phyloP scores from a whole-genome alignment of 2,113 vertebrate species.

The Ascaphus truei region DNA sequence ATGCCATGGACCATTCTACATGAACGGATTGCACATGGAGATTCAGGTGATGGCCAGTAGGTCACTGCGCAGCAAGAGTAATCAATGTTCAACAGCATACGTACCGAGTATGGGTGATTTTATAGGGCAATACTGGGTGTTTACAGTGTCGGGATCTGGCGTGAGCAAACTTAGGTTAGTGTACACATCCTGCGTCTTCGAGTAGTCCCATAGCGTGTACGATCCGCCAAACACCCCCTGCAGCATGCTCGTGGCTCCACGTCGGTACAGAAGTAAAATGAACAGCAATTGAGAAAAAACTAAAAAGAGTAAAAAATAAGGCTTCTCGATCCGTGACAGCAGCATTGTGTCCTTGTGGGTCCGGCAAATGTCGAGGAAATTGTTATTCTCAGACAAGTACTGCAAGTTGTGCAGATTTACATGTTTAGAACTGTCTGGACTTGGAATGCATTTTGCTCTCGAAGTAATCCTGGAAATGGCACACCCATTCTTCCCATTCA shows the following conservation, averaged over 20 bases:
- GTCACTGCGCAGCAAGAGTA: too few relatives aligned
- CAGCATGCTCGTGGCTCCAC: conserved; percentile 34
- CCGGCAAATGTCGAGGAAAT: neutral
- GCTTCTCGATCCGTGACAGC: conserved; percentile 44
- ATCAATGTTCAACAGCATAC: conserved; percentile 28
- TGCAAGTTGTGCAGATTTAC: neutral
- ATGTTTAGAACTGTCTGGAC: too few relatives aligned
- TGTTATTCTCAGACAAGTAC: neutral
- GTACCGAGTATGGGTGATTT: conserved; percentile 53
- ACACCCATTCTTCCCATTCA: too few relatives aligned
- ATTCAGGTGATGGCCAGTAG: too few relatives aligned
- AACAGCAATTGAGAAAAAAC: conserved; percentile 52
- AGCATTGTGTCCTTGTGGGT: conserved; percentile 41
- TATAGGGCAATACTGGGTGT: conserved; percentile 28
- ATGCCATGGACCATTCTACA: too few relatives aligned
- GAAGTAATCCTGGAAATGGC: too few relatives aligned
- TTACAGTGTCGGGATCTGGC: neutral
- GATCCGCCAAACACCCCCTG: conserved; percentile 16
- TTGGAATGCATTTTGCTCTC: too few relatives aligned
- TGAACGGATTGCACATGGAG: too few relatives aligned
- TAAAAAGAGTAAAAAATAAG: conserved; percentile 48
- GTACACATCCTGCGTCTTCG: conserved; percentile 53
- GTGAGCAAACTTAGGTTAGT: conserved; percentile 55
- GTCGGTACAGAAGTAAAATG: conserved; percentile 54
- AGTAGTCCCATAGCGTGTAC: conserved; percentile 45